Percentiles rank a stretch among this genome's conserved stretches.
Conservation (phyloP, 2,888 invertebrate genomes). For the Agrochola litura region DNA sequence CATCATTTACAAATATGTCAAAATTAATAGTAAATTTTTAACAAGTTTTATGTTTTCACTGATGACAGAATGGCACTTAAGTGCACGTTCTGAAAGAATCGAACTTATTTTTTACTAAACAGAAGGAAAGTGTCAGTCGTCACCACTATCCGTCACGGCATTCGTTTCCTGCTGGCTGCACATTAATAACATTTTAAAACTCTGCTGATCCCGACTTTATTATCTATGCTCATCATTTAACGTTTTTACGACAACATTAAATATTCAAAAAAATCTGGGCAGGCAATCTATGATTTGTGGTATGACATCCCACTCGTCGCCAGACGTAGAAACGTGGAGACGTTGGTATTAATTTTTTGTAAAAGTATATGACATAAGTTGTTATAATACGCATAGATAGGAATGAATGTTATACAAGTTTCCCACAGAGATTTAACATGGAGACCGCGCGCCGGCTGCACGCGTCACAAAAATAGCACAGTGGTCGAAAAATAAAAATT, state of each 20-base stretch:
- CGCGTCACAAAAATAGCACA: slow-evolving; percentile 89
- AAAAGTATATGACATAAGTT: slow-evolving; percentile 61
- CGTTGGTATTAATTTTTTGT: slow-evolving; percentile 28
- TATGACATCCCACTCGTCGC: slow-evolving; percentile 52
- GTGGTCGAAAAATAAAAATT: slow-evolving; percentile 90
- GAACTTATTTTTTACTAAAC: slow-evolving; percentile 82
- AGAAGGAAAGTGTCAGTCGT: slow-evolving; percentile 88
- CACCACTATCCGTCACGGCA: slow-evolving; percentile 85
- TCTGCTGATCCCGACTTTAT: slow-evolving; percentile 70
- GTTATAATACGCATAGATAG: slow-evolving; percentile 67
- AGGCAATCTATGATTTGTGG: slow-evolving; percentile 53
- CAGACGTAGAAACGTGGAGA: slow-evolving; percentile 22
- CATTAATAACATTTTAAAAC: slow-evolving; percentile 82
- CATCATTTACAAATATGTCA: slow-evolving; percentile 22
- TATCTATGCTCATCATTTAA: slow-evolving; percentile 59
- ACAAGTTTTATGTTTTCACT: slow-evolving; percentile 52
- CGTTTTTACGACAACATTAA: slow-evolving; percentile 48
- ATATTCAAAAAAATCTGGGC: slow-evolving; percentile 35
- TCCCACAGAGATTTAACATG: slow-evolving; percentile 90
- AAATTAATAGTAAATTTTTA: slow-evolving; percentile 19
- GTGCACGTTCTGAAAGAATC: slow-evolving; percentile 63
- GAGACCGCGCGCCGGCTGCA: slow-evolving; percentile 87
- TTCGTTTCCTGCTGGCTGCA: slow-evolving; percentile 84
- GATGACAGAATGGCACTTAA: slow-evolving; percentile 55
- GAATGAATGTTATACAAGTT: slow-evolving; percentile 80